Evolutionary conservation across 2,797 vertebrate species (phyloP).

Genomic region (Denticeps clupeoides): DNA sequence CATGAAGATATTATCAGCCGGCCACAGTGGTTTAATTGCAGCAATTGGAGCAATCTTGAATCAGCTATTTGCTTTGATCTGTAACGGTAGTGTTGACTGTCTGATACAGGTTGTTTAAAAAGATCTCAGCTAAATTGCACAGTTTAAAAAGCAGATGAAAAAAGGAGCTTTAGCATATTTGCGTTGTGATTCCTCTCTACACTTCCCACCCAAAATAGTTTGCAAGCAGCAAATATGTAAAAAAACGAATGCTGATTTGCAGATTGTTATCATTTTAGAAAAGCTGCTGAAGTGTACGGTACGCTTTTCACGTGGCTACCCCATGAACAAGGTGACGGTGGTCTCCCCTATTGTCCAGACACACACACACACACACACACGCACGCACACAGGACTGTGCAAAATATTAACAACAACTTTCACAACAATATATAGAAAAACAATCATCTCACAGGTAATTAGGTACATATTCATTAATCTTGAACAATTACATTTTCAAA

Average conservation of each 20-base stretch:
- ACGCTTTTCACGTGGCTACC: too few relatives aligned
- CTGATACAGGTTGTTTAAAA: slow-evolving; percentile 29
- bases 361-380: background rate
- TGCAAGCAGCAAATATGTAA: too few relatives aligned
- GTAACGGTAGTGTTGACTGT: slow-evolving; percentile 33
- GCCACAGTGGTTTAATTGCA: slow-evolving; percentile 36
- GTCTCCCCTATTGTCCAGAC: too few relatives aligned
- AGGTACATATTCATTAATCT: too few relatives aligned
- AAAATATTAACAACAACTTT: background rate
- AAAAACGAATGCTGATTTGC: slow-evolving; percentile 8
- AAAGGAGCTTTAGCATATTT: slow-evolving; percentile 7
- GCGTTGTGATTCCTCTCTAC: slow-evolving; percentile 13
- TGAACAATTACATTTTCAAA: too few relatives aligned
- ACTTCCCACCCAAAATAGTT: too few relatives aligned
- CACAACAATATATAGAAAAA: background rate
- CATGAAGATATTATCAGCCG: slow-evolving; percentile 35
- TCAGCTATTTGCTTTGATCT: slow-evolving; percentile 39
- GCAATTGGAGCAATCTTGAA: slow-evolving; percentile 37
- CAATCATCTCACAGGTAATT: too few relatives aligned
- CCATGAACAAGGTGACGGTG: too few relatives aligned
- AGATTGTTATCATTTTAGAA: too few relatives aligned
- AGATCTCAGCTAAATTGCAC: too few relatives aligned
- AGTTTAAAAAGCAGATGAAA: slow-evolving; percentile 20
- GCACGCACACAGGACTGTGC: background rate
- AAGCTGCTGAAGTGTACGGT: too few relatives aligned